A percentile compares a stretch with the other conserved stretches of the same genome.
Conservation (phyloP, 1,140 invertebrate genomes). For the Papilio machaon region DNA sequence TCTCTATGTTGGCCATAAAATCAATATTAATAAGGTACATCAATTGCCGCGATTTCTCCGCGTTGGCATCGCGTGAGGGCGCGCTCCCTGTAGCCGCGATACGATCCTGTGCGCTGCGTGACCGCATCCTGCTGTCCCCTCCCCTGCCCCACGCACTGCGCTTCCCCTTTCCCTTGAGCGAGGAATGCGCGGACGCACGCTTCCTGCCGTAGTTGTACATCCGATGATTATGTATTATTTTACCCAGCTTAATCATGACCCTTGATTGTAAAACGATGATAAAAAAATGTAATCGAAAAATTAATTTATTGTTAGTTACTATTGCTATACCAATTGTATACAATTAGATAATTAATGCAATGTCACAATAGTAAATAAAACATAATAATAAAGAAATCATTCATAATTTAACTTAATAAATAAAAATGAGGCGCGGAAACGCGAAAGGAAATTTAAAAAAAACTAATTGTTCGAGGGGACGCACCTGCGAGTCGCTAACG, state of each 20-base stretch:
- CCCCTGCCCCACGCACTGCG: background rate
- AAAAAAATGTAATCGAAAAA: background rate
- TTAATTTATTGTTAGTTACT: no score
- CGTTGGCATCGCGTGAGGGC: conserved; percentile 54
- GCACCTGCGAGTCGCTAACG: conserved; percentile 35
- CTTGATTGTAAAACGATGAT: background rate
- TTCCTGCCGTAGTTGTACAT: conserved; percentile 10
- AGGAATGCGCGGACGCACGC: conserved; percentile 27
- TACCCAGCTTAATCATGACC: background rate
- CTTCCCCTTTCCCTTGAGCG: background rate
- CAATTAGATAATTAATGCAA: no score
- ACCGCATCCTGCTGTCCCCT: conserved; percentile 65
- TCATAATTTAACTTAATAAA: background rate
- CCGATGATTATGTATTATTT: conserved; percentile 11
- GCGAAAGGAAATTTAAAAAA: conserved; percentile 18
- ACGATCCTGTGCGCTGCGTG: conserved; percentile 73
- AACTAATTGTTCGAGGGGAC: conserved; percentile 20
- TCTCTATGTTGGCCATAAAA: background rate
- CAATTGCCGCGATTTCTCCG: conserved; percentile 51
- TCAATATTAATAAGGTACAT: background rate
- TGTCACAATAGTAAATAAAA: no score
- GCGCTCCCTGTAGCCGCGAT: conserved; percentile 55
- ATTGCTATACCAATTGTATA: no score
- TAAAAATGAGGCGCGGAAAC: background rate
- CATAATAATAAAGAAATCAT: background rate